Evolutionary conservation across 2,113 vertebrate genomes (phyloP).

Genomic region (Lutjanus erythropterus): DNA sequence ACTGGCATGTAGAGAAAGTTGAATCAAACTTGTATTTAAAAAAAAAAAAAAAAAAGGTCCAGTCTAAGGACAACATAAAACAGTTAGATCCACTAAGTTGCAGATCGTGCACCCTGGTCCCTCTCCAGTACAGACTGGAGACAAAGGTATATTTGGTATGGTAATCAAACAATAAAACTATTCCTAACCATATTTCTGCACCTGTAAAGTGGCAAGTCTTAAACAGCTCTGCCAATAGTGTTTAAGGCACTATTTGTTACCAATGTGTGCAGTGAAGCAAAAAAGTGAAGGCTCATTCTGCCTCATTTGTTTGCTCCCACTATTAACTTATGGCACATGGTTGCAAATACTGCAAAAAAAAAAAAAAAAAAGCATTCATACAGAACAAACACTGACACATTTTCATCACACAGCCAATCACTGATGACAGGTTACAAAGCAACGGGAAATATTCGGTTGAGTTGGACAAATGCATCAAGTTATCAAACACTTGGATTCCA

Average conservation of each 20-base stretch:
- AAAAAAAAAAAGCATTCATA: constrained; percentile 62
- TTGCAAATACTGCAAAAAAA: constrained; percentile 73
- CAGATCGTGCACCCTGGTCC: constrained; percentile 70
- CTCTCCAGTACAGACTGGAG: constrained; percentile 68
- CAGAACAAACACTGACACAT: constrained; percentile 58
- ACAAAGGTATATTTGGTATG: constrained; percentile 73
- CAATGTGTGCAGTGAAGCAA: constrained; percentile 49
- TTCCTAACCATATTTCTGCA: constrained; percentile 39
- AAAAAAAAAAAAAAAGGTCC: constrained; percentile 43
- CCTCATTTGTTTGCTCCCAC: constrained; percentile 48
- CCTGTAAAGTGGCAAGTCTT: constrained; percentile 35
- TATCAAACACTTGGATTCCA: constrained; percentile 38
- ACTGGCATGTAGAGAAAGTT: constrained; percentile 61
- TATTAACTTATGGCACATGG: constrained; percentile 71
- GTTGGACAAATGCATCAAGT: constrained; percentile 13
- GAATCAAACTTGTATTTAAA: constrained; percentile 37
- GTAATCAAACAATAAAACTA: constrained; percentile 46
- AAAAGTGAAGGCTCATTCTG: constrained; percentile 21
- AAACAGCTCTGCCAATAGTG: constrained; percentile 41
- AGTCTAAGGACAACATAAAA: constrained; percentile 51
- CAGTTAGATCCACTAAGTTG: constrained; percentile 53
- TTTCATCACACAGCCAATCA: constrained; percentile 40
- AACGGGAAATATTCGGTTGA: constrained; percentile 3
- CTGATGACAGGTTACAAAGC: constrained; percentile 11
- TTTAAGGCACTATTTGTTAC: constrained; percentile 72